Conservation (phyloP, 2,888 invertebrate species). For the Oxycera nigricornis region DNA sequence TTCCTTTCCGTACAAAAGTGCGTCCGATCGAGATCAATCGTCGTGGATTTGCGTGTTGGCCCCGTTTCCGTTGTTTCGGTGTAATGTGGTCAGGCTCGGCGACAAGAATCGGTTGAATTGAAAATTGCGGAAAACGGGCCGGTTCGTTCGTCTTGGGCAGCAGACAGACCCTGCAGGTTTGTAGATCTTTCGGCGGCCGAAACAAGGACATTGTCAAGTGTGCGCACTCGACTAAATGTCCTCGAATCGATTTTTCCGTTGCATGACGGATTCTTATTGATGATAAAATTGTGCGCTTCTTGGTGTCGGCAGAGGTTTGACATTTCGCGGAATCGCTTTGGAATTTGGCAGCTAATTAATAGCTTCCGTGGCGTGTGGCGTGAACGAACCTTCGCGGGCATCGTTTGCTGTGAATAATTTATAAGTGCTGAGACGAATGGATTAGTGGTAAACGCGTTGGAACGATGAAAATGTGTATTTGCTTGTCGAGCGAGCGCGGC, state of each 20-base stretch:
- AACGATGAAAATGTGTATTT: too few species aligned
- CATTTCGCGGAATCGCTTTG: not conserved
- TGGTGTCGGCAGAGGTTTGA: not conserved
- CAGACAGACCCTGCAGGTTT: not conserved
- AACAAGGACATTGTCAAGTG: not conserved
- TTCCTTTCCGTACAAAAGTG: not conserved
- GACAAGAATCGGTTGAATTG: not conserved
- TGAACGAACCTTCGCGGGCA: not conserved
- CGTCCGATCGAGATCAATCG: conserved; percentile 16
- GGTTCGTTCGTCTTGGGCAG: not conserved
- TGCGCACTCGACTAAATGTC: not conserved
- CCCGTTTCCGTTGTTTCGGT: not conserved
- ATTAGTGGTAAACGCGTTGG: too few species aligned
- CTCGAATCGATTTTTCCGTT: not conserved
- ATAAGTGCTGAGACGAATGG: not conserved
- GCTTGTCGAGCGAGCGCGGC: too few species aligned
- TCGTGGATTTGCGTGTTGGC: not conserved
- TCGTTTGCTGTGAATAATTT: not conserved
- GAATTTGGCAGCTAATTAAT: not conserved
- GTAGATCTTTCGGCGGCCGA: not conserved
- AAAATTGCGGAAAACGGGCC: not conserved
- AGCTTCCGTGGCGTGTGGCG: not conserved
- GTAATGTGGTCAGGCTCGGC: not conserved
- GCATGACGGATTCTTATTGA: too few species aligned
- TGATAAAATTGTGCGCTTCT: too few species aligned